These are phyloP conservation scores for Otolemur crassicaudatus DNA, from an alignment of 2,797 vertebrate genomes.

Conservation along the genomic window DNA sequence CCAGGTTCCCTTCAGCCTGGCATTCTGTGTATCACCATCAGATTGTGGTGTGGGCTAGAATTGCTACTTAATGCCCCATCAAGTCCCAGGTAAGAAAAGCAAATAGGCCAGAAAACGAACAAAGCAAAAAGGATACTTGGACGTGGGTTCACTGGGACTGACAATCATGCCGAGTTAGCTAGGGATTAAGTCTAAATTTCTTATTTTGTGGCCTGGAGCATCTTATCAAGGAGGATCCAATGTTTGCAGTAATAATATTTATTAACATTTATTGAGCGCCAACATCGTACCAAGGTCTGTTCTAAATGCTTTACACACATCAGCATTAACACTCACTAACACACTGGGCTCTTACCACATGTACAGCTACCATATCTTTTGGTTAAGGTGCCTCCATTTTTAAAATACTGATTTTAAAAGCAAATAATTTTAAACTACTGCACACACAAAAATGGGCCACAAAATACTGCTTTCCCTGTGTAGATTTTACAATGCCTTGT, in stretches of 20 bases:
- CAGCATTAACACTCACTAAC: neutral
- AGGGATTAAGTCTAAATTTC: neutral
- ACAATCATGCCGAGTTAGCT: neutral
- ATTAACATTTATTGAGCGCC: neutral
- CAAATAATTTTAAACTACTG: neutral
- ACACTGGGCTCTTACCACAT: neutral
- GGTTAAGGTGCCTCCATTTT: slow-evolving; percentile 21
- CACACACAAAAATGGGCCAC: neutral
- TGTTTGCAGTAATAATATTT: neutral
- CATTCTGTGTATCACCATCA: fast-evolving
- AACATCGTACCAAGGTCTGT: neutral
- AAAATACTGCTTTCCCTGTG: neutral
- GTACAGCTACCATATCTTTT: neutral
- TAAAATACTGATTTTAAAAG: slow-evolving; percentile 41
- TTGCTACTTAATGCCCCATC: neutral
- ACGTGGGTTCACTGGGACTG: neutral
- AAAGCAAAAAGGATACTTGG: neutral
- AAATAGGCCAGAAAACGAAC: neutral
- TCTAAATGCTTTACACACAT: neutral
- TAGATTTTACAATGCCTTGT: neutral
- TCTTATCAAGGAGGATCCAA: neutral
- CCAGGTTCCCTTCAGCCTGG: neutral
- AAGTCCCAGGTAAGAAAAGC: neutral
- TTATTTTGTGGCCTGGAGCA: neutral
- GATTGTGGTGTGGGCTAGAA: neutral